These are phyloP conservation scores for Willowsia nigromaculata DNA, from an alignment of 2,888 invertebrate species.

Conservation along the genomic window DNA sequence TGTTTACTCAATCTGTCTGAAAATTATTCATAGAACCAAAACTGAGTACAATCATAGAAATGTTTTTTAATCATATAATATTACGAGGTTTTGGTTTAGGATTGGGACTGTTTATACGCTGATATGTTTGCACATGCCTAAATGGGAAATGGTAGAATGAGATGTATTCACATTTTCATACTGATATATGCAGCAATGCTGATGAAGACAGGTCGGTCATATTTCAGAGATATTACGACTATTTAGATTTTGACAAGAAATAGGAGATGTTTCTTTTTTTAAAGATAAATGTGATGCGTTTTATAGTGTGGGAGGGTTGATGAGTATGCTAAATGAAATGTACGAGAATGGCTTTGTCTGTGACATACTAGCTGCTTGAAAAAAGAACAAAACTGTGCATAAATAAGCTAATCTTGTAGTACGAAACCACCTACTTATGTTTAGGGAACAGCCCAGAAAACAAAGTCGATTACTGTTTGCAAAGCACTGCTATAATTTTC, in stretches of 20 bases:
- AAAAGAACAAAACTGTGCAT: not conserved
- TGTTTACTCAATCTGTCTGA: not conserved
- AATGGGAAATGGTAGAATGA: slow-evolving; percentile 45
- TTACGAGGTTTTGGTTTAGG: not conserved
- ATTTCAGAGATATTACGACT: slow-evolving; percentile 65
- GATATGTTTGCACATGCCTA: slow-evolving; percentile 37
- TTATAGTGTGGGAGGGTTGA: slow-evolving; percentile 43
- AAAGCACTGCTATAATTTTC: not conserved
- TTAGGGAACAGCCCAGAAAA: slow-evolving; percentile 29
- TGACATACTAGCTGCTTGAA: slow-evolving; percentile 28
- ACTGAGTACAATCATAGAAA: slow-evolving; percentile 10
- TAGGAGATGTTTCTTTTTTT: slow-evolving; percentile 54
- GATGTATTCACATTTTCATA: slow-evolving; percentile 30
- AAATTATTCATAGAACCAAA: not conserved
- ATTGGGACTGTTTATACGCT: not conserved
- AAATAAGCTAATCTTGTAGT: not conserved
- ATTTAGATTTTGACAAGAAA: slow-evolving; percentile 63
- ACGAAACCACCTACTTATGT: slow-evolving; percentile 10
- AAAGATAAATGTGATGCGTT: slow-evolving; percentile 37
- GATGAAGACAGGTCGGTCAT: slow-evolving; percentile 55
- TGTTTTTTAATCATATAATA: slow-evolving; percentile 35
- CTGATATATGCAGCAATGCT: slow-evolving; percentile 22
- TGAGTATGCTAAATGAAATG: not conserved
- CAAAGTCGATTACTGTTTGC: not conserved
- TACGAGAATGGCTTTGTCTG: slow-evolving; percentile 16